Evolutionary conservation across 2,888 invertebrate species (phyloP), one percentile per base, ranked within the genome.

Genomic region (Zootermopsis nevadensis): DNA sequence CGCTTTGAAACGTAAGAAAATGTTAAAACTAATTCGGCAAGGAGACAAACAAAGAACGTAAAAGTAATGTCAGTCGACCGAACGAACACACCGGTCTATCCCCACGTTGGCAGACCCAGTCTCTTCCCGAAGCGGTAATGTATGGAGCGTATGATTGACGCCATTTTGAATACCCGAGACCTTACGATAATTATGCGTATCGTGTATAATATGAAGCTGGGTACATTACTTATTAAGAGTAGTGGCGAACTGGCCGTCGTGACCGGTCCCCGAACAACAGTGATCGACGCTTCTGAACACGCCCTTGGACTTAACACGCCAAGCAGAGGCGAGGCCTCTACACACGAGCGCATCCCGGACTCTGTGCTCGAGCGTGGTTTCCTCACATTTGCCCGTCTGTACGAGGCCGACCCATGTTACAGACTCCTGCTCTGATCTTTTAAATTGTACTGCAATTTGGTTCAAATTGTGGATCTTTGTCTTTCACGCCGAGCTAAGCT

Each of bases 201-300:
- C 31, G 33, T 69, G 69, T 69, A 19, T 69, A 33, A 69, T 69
- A 69, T 33, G 30, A 66, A 66, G 66, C 4, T 1, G 19, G 33
- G 31, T 6, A 33, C 69, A 69, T 69, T 31, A 69, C 69, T 33
- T 69, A 69, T 69, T 69, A 69, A 69, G 33, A 69, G 69, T 33
- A 69, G 69, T 69, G 69, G 69, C 69, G 69, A 31, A 31, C 10
- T 33, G 69, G 4, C 69, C 69, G 69, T 69, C 69, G 69, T 69
- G 69, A 69, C 69, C 33, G 6, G 69, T 33, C 33, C 69, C 69
- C 69, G 27, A 69, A 69, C 33, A 69, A 69, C 69, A 31, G 69
- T 69, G 69, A 69, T 69, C 69, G 69, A 69, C 69, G 69, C 69
- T 69, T 69, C 69, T 69, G 69, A 69, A 69, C 69, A 69, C 69